These are phyloP conservation scores for Hyppa rectilinea DNA, from an alignment of 2,888 invertebrate species.

Conservation along the genomic window DNA sequence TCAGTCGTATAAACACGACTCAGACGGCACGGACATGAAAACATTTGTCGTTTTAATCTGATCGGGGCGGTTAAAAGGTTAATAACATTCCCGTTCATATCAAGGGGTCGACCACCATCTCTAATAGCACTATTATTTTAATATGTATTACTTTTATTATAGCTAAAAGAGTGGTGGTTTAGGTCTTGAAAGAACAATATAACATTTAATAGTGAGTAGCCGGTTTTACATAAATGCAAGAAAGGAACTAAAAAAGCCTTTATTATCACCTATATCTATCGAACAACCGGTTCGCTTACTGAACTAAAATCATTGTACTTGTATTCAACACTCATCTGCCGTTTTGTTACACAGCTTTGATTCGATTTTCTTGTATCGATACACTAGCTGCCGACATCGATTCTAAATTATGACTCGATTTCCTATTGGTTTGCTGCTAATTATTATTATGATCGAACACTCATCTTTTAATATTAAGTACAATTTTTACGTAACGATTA, in stretches of 20 bases:
- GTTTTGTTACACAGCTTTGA: constrained; percentile 37
- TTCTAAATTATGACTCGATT: constrained; percentile 22
- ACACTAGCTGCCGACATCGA: constrained; percentile 20
- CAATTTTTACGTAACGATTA: constrained; percentile 45
- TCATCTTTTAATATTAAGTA: constrained; percentile 29
- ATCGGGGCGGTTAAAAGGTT: no score
- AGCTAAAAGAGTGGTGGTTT: no score
- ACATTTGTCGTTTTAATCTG: no score
- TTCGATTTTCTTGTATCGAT: constrained; percentile 32
- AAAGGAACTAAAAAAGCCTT: constrained; percentile 79
- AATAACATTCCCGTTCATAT: not conserved
- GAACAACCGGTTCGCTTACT: constrained; percentile 75
- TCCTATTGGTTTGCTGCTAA: constrained; percentile 6
- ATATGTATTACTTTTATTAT: no score
- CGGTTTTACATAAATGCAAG: constrained; percentile 79
- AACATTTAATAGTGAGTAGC: constrained; percentile 56
- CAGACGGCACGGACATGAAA: no score
- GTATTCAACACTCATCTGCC: constrained; percentile 54
- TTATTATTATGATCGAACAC: constrained; percentile 43
- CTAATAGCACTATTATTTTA: no score
- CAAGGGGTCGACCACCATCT: no score
- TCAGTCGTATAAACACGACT: no score
- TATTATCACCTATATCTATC: constrained; percentile 68
- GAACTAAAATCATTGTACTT: constrained; percentile 80
- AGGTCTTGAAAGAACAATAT: constrained; percentile 15